A percentile compares a stretch with the other conserved stretches of the same genome.
These are phyloP conservation scores for Sussaba pulchella DNA, from an alignment of 2,888 invertebrate species.

Conservation along the genomic window DNA sequence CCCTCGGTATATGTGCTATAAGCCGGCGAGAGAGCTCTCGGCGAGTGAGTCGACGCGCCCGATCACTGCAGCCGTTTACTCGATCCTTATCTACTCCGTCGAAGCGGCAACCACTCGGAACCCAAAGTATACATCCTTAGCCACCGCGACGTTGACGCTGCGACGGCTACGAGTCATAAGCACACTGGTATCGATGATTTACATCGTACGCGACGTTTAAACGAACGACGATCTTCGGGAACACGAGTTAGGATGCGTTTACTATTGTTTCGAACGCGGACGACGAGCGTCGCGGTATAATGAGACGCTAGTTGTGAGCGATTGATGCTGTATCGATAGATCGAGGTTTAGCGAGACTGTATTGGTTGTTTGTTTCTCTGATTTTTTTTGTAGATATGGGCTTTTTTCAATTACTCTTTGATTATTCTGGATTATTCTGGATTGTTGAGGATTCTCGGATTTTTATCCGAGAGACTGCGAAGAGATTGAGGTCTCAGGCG, in stretches of 20 bases:
- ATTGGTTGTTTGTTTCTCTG: too few species aligned
- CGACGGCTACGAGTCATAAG: not conserved
- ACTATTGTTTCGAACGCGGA: constrained; percentile 21
- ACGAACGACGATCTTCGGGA: not conserved
- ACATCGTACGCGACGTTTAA: constrained; percentile 5
- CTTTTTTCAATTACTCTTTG: too few species aligned
- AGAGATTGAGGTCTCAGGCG: too few species aligned
- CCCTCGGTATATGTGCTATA: constrained; percentile 57
- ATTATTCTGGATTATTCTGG: too few species aligned
- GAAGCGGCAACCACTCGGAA: constrained; percentile 19
- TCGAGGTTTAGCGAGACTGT: too few species aligned
- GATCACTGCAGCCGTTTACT: constrained; percentile 63
- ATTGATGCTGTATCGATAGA: too few species aligned
- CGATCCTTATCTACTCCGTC: constrained; percentile 55
- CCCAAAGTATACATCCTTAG: constrained; percentile 14
- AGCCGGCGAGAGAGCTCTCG: constrained; percentile 33
- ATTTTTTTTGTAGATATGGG: too few species aligned
- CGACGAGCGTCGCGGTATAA: not conserved
- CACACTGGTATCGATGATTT: not conserved
- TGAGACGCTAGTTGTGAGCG: too few species aligned
- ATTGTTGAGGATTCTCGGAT: too few species aligned
- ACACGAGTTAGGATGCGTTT: constrained; percentile 24
- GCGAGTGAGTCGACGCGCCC: constrained; percentile 57
- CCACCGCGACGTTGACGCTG: not conserved
- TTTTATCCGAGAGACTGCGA: too few species aligned